Evolutionary conservation across 2,888 invertebrate species (phyloP).

Genomic region (Drosophila fungiperda): DNA sequence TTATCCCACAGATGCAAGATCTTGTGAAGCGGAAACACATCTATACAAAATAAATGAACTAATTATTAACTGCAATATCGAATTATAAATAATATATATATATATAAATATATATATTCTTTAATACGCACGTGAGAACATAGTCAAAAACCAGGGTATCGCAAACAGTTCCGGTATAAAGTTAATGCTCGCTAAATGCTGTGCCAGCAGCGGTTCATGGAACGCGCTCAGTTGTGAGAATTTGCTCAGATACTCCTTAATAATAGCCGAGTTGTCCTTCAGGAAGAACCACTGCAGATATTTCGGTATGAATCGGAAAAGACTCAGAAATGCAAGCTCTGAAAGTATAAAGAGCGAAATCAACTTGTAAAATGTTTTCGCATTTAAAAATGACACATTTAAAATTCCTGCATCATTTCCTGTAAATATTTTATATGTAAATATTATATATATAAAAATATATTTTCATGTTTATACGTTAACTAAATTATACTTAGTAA

Average conservation of each 20-base stretch:
- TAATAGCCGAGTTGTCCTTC: constrained; percentile 97
- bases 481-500: background rate
- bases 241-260: constrained; percentile 98
- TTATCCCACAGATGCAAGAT: constrained; percentile 99
- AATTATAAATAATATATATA: background rate
- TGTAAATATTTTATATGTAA: background rate
- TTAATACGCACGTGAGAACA: constrained; percentile 96
- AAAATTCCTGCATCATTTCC: background rate
- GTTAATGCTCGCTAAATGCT: constrained; percentile 95
- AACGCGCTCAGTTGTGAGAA: constrained; percentile 98
- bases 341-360: constrained; percentile 77
- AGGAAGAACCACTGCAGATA: constrained; percentile 98
- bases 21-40: constrained; percentile 99
- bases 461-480: background rate
- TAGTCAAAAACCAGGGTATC: constrained; percentile 99
- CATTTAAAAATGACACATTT: too few relatives aligned
- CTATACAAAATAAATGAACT: constrained; percentile 86
- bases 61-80: background rate
- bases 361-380: background rate
- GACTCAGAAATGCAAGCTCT: constrained; percentile 97
- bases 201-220: constrained; percentile 96
- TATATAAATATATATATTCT: background rate
- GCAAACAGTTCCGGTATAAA: constrained; percentile 99
- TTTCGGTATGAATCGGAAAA: constrained; percentile 97
- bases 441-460: too few relatives aligned